These are phyloP conservation scores for Oenanthe melanoleuca DNA, from an alignment of 2,113 vertebrate species.

Conservation along the genomic window DNA sequence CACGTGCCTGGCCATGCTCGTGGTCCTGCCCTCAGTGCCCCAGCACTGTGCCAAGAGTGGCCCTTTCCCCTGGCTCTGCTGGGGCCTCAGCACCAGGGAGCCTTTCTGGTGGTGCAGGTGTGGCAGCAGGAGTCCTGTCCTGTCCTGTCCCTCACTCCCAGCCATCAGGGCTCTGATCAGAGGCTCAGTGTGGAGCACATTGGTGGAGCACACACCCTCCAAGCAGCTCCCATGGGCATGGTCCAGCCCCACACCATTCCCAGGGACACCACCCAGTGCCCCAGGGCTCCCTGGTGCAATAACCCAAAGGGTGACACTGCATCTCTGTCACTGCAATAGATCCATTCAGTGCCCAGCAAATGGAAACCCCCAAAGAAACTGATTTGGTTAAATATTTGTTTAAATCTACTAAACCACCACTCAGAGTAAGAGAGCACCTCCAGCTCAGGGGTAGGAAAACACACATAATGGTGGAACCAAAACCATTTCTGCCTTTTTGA, in stretches of 20 bases:
- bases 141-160: neutral
- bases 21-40: no score
- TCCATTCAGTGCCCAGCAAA: neutral
- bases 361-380: neutral
- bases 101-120: neutral
- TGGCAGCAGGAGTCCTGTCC: neutral
- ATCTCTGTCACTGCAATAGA: neutral
- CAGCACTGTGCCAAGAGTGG: neutral
- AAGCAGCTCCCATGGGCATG: neutral
- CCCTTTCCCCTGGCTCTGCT: neutral
- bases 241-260: neutral
- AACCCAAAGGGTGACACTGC: neutral
- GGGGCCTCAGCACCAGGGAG: neutral
- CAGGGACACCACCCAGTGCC: neutral
- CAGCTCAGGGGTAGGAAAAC: neutral
- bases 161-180: neutral
- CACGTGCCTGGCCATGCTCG: neutral
- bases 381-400: neutral
- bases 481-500: neutral
- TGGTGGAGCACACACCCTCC: neutral
- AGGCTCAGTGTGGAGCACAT: rapidly evolving
- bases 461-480: neutral
- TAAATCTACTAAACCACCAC: neutral
- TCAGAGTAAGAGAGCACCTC: neutral
- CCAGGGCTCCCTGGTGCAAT: neutral